phyloP scores from a whole-genome alignment of 2,888 invertebrate species.

The Linhomoeus sp. region DNA sequence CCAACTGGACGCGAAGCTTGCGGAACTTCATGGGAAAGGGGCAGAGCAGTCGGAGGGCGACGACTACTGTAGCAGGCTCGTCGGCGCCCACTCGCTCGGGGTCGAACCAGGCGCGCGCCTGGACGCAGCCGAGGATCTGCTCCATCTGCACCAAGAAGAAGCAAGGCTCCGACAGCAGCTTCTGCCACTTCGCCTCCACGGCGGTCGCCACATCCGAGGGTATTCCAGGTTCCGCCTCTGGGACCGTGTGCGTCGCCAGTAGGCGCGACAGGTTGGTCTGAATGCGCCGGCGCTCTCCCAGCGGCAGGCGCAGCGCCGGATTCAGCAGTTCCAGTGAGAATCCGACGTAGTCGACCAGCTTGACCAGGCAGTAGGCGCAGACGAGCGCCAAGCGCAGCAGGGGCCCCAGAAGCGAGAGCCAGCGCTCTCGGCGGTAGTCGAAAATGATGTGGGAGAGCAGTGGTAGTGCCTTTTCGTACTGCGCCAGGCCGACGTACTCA shows the following conservation, averaged over 20 bases:
- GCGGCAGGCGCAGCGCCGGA: neutral
- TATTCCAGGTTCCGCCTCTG: neutral
- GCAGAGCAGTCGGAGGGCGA: neutral
- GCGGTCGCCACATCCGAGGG: neutral
- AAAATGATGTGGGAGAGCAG: conserved; percentile 3
- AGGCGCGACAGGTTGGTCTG: neutral
- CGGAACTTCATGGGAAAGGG: neutral
- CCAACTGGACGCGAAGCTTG: conserved; percentile 3
- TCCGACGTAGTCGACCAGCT: conserved; percentile 5
- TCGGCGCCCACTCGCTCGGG: neutral
- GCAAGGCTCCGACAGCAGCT: conserved; percentile 2
- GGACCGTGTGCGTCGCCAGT: neutral
- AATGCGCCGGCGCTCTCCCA: neutral
- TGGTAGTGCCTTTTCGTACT: conserved; percentile 5
- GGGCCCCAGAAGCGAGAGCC: conserved; percentile 1
- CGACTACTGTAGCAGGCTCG: neutral
- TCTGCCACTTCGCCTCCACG: neutral
- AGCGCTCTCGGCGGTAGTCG: conserved; percentile 6
- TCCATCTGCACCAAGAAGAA: conserved; percentile 7
- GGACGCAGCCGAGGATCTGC: conserved; percentile 3
- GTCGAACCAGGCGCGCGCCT: conserved; percentile 1
- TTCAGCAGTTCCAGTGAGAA: conserved; percentile 3
- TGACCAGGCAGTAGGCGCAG: conserved; percentile 4
- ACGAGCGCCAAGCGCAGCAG: conserved; percentile 1
- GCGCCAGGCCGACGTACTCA: neutral